Conservation (phyloP, 2,113 vertebrate species). For the Acanthisitta chloris region DNA sequence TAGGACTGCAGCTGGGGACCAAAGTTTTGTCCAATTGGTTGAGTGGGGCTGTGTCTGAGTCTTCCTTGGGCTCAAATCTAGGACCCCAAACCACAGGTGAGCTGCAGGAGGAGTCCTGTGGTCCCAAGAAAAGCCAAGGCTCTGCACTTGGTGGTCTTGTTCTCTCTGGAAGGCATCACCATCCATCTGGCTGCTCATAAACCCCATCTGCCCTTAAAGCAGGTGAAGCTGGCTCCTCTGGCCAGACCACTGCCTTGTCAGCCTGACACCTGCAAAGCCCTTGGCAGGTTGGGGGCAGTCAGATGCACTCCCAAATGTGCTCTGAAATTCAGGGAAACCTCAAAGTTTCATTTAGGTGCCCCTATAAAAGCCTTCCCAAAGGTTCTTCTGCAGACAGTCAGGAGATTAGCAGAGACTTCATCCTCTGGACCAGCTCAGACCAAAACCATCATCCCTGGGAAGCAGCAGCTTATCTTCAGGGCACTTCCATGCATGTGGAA, state of each 20-base stretch:
- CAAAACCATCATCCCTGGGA: neutral
- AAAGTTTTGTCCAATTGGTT: neutral
- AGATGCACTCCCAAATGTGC: neutral
- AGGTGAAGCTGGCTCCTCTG: neutral
- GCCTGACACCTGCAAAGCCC: neutral
- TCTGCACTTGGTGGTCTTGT: neutral
- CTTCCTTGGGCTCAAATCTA: neutral
- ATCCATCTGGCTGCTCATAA: neutral
- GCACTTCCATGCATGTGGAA: neutral
- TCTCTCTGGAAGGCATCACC: neutral
- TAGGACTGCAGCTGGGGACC: neutral
- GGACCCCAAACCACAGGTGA: neutral
- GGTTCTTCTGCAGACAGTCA: neutral
- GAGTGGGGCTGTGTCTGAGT: neutral
- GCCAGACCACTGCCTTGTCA: neutral
- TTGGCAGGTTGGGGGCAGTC: neutral
- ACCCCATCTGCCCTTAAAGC: neutral
- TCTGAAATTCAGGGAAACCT: neutral
- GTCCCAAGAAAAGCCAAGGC: neutral
- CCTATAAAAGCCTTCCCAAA: neutral
- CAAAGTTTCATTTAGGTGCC: neutral
- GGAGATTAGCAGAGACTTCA: neutral
- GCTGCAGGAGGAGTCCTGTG: neutral
- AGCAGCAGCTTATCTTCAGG: neutral
- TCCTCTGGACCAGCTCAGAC: neutral